These are phyloP conservation scores for Oasisia sp. DNA, from an alignment of 2,888 invertebrate genomes.

Conservation along the genomic window DNA sequence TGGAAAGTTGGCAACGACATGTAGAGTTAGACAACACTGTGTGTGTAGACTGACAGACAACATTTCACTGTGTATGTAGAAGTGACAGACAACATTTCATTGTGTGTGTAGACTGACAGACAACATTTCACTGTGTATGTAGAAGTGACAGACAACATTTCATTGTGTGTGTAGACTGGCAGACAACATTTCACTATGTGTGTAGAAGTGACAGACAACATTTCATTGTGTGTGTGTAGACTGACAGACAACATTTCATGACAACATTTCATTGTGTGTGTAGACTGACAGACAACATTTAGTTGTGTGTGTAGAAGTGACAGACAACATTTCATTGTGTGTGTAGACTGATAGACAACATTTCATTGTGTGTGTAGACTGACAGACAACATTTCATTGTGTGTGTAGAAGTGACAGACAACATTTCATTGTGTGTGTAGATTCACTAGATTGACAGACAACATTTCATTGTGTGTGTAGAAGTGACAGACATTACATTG, in stretches of 20 bases:
- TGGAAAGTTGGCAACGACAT: conserved; percentile 45
- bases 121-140: neutral
- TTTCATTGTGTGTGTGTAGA: neutral
- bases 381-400: neutral
- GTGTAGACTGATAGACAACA: too few species aligned
- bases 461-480: too few species aligned
- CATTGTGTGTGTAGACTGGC: too few species aligned
- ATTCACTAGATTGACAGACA: neutral
- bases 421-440: too few species aligned
- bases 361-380: too few species aligned
- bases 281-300: neutral
- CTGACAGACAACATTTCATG: too few species aligned
- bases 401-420: too few species aligned
- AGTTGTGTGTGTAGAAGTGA: too few species aligned
- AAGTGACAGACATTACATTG: neutral
- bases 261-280: too few species aligned
- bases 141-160: conserved; percentile 1
- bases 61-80: neutral
- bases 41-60: neutral
- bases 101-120: too few species aligned
- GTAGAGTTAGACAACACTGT: neutral
- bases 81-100: too few species aligned
- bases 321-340: neutral
- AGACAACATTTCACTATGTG: too few species aligned
- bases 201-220: neutral